Conservation (phyloP, 2,888 invertebrate genomes). For the Acrobasis consociella region DNA sequence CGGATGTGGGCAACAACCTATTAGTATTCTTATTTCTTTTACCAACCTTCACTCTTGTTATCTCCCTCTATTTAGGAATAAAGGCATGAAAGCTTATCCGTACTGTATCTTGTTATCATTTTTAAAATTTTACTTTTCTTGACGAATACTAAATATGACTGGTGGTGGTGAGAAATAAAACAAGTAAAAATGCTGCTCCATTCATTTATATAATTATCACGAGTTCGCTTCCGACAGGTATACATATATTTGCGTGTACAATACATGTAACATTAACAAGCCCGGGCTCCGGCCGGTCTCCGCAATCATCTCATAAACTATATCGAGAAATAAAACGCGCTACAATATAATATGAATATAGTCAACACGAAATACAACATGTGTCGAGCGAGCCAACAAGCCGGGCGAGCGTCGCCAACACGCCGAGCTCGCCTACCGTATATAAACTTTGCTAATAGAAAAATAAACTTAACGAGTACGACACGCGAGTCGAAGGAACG, state of each 20-base stretch:
- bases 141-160: no score
- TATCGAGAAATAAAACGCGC: slow-evolving; percentile 41
- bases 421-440: not conserved
- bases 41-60: no score
- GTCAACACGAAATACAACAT: slow-evolving; percentile 42
- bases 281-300: slow-evolving; percentile 24
- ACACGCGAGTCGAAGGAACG: slow-evolving; percentile 24
- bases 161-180: slow-evolving; percentile 24
- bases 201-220: slow-evolving; percentile 45
- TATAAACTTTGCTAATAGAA: slow-evolving; percentile 42
- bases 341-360: slow-evolving; percentile 42
- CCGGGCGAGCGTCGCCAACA: no score
- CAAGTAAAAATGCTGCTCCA: slow-evolving; percentile 32
- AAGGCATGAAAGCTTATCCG: no score
- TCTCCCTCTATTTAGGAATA: no score
- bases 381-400: slow-evolving; percentile 23
- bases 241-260: slow-evolving; percentile 33
- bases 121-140: no score
- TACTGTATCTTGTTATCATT: no score
- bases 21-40: no score
- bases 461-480: slow-evolving; percentile 42
- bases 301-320: slow-evolving; percentile 38
- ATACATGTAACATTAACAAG: slow-evolving; percentile 38
- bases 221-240: slow-evolving; percentile 38
- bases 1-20: no score